Base-by-base conservation (phyloP, 1,140 invertebrate genomes). In the Anoplophora glabripennis region DNA sequence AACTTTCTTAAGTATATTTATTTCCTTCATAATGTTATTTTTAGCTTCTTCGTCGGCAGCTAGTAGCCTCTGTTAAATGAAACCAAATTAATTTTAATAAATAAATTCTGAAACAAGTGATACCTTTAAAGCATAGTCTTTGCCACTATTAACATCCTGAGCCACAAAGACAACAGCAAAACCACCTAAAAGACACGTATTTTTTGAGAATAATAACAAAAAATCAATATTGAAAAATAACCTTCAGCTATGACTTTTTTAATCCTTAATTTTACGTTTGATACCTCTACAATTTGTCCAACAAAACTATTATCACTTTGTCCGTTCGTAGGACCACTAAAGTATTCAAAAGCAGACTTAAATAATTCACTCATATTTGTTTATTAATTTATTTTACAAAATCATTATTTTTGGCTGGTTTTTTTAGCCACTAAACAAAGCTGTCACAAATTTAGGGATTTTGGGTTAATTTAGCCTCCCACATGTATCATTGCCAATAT, bases 161-260 rank as follows among this genome's bases (percentile, higher is more conserved):
- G 91, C 93, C 60, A 93, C 87, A 83, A 90, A 97, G 47, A 97
- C 93, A 81, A 93, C 89, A 46, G 92, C 93, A 85, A 92, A 96
- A 67, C 93, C 93, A 84, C 94, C 94, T 96, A 65, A 80, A 85
- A 76, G 69, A 61, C 55, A 56, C 64, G 71, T 66, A 49, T 53
- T 63, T 51, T 21, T 54, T 46, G 12, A 63, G 48, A 53, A 53
- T 40, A 53, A 54, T 52, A 17, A 48, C 53, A 60, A 65, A 61
- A 66, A 61, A 71, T 65, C 63, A 68, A 73, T 67, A 69, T 48
- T 55, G 40, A 62, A 66, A 59, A 59, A 55, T 61, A 70, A 96
- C 94, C 94, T 90, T 96, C 94, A 47, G 93, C 94, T 65, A 96
- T 92, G 67, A 96, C 87, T 80, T 86, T 87, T 77, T 89, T 93